A percentile compares a stretch with the other conserved stretches of the same genome.
Conservation (phyloP, 2,888 invertebrate genomes). For the Polydrusus tereticollis region DNA sequence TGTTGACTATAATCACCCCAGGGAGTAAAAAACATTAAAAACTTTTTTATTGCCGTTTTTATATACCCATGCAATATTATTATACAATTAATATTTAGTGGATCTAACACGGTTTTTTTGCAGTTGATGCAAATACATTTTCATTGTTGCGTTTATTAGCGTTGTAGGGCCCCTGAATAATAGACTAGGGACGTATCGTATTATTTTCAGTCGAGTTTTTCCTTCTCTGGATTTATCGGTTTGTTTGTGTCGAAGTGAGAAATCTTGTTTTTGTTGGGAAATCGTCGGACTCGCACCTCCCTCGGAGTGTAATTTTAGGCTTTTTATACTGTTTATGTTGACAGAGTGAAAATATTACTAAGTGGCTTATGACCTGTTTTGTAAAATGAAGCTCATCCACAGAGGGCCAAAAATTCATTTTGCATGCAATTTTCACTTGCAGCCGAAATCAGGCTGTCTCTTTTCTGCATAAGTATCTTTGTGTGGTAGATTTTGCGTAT, state of each 20-base stretch:
- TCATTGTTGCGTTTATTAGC: neutral
- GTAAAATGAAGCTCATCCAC: neutral
- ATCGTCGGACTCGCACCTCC: too few relatives aligned
- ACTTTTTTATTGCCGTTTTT: neutral
- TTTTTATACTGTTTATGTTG: neutral
- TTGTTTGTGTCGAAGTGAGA: neutral
- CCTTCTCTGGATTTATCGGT: neutral
- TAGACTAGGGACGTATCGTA: too few relatives aligned
- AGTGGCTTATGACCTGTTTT: neutral
- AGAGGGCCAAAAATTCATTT: too few relatives aligned
- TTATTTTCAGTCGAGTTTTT: slow-evolving; percentile 2
- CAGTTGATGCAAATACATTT: neutral
- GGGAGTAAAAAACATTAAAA: neutral
- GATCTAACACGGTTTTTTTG: neutral
- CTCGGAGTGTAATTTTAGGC: neutral
- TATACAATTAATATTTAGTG: neutral
- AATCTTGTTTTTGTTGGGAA: neutral
- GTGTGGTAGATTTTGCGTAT: too few relatives aligned
- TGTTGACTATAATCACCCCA: neutral
- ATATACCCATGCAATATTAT: neutral
- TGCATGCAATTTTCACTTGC: too few relatives aligned
- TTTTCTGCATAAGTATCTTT: too few relatives aligned
- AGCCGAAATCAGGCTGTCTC: too few relatives aligned
- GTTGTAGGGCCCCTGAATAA: neutral
- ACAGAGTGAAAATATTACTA: neutral